Evolutionary conservation across 2,797 vertebrate genomes (phyloP).

Genomic region (Parauchenoglanis punctatus): DNA sequence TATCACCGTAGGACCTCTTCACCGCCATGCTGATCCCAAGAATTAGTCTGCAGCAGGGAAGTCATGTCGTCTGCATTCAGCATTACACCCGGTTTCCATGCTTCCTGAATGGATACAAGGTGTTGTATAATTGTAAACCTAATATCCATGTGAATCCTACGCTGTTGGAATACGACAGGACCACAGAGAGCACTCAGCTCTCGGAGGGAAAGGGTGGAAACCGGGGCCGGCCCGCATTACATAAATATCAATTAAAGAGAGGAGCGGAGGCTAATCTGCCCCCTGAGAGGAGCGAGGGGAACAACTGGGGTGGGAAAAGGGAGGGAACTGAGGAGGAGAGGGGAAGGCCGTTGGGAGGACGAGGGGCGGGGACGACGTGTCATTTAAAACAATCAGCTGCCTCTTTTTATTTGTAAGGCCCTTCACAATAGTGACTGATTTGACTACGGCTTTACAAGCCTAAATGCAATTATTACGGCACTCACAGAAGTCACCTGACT

Average conservation of each 20-base stretch:
- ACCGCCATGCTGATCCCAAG: neutral
- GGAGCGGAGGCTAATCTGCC: slow-evolving; percentile 53
- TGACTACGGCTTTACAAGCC: neutral
- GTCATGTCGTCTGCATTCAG: too few relatives aligned
- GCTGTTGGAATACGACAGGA: slow-evolving; percentile 39
- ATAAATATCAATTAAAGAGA: slow-evolving; percentile 78
- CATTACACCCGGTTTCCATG: neutral
- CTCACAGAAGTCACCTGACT: neutral
- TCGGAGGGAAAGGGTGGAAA: slow-evolving; percentile 63
- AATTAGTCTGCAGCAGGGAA: neutral
- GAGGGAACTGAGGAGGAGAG: slow-evolving; percentile 33
- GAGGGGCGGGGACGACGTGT: slow-evolving; percentile 40
- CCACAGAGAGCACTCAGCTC: slow-evolving; percentile 67
- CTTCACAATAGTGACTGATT: slow-evolving; percentile 10
- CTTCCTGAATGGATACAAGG: neutral
- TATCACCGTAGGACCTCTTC: neutral
- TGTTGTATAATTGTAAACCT: slow-evolving; percentile 48
- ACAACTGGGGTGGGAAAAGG: slow-evolving; percentile 34
- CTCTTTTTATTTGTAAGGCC: slow-evolving; percentile 35
- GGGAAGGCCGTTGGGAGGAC: slow-evolving; percentile 20
- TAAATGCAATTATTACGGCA: neutral
- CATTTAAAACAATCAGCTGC: slow-evolving; percentile 59
- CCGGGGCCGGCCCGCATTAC: slow-evolving; percentile 67
- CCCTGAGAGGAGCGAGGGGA: slow-evolving; percentile 52
- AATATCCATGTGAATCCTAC: slow-evolving; percentile 50